Conservation (phyloP, 2,797 vertebrate species). For the Alectoris magna region DNA sequence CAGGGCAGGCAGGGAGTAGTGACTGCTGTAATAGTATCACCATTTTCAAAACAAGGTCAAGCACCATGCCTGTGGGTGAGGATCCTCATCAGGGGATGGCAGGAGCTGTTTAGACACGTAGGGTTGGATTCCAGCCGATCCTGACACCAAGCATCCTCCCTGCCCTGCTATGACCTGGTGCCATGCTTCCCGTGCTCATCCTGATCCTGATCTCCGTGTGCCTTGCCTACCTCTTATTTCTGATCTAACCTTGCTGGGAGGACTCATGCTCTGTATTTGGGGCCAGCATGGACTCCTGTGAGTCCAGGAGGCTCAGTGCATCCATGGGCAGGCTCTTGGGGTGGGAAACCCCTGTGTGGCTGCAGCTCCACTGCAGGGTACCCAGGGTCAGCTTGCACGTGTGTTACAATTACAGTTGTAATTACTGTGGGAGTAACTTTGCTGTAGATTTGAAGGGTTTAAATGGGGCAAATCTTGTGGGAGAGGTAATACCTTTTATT, state of each 20-base stretch:
- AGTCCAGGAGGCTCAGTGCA: background rate
- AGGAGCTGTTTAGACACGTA: background rate
- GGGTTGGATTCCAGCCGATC: background rate
- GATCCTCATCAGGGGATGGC: background rate
- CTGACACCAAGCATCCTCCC: background rate
- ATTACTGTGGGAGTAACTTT: background rate
- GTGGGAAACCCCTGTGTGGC: background rate
- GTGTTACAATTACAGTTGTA: background rate
- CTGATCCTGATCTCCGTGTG: background rate
- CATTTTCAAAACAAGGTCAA: background rate
- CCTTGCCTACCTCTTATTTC: background rate
- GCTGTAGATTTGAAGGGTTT: background rate
- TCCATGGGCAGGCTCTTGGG: background rate
- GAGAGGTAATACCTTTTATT: slow-evolving; percentile 42
- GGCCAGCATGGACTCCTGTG: background rate
- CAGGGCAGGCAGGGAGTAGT: background rate
- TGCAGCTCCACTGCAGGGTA: background rate
- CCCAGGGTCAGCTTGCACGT: background rate
- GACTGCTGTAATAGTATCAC: background rate
- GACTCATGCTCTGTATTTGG: background rate
- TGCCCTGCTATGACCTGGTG: fast-evolving
- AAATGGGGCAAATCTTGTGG: slow-evolving; percentile 35
- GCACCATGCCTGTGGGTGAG: background rate
- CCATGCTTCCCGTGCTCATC: background rate
- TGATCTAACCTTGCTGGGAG: background rate